Conservation (phyloP, 2,797 vertebrate genomes). For the Fringilla coelebs region DNA sequence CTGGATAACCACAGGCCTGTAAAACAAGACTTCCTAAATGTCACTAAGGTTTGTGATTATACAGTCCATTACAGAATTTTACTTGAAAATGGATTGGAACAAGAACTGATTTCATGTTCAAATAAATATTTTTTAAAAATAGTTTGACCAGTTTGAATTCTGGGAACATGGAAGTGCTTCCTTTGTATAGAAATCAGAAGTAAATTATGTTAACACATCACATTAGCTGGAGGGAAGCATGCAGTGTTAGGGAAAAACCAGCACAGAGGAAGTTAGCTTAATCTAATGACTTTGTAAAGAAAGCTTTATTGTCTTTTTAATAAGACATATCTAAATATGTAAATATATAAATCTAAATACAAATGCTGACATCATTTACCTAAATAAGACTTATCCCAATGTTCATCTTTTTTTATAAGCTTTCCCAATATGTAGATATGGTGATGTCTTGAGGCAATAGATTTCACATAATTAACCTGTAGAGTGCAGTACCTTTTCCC, state of each 20-base stretch:
- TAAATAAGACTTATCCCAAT: not conserved
- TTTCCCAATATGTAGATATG: not conserved
- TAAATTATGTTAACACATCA: not conserved
- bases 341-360: not conserved
- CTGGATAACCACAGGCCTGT: not conserved
- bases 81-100: not conserved
- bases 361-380: not conserved
- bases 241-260: not conserved
- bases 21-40: not conserved
- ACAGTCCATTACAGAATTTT: not conserved
- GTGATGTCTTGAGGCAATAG: not conserved
- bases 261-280: not conserved
- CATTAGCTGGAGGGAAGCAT: not conserved
- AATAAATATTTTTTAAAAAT: not conserved
- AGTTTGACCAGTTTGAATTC: not conserved
- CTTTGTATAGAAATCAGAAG: not conserved
- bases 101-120: not conserved
- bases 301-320: not conserved
- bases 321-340: not conserved
- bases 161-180: not conserved
- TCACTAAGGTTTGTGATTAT: not conserved
- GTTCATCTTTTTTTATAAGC: not conserved
- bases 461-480: not conserved
- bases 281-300: not conserved
- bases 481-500: not conserved